phyloP scores from a whole-genome alignment of 1,140 invertebrate species.

The Forficula auricularia region DNA sequence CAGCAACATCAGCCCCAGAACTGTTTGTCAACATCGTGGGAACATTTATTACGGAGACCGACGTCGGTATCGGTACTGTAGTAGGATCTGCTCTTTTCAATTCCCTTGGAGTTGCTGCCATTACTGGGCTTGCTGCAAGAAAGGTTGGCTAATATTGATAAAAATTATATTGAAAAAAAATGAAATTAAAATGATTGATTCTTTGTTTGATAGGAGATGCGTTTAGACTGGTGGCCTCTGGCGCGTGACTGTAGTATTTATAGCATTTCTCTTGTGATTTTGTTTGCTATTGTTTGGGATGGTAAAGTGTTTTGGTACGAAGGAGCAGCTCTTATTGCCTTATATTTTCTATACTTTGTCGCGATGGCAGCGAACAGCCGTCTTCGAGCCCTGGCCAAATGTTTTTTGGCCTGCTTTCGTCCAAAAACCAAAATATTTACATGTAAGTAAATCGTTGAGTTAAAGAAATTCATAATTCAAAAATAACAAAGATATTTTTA shows the following conservation, averaged over 20 bases:
- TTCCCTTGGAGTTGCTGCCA: conserved; percentile 64
- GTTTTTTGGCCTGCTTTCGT: conserved; percentile 7
- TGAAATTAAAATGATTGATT: conserved; percentile 4
- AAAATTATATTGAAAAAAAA: conserved; percentile 2
- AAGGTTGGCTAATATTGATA: conserved; percentile 38
- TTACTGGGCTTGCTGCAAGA: conserved; percentile 58
- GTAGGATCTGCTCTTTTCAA: conserved; percentile 80
- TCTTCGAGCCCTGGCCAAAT: conserved; percentile 18
- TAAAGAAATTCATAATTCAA: too few relatives aligned
- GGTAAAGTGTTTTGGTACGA: conserved; percentile 63
- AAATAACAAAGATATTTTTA: too few relatives aligned
- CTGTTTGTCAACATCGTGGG: conserved; percentile 78
- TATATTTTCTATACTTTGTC: conserved; percentile 34
- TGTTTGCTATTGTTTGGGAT: conserved; percentile 66
- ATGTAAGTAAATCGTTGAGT: too few relatives aligned
- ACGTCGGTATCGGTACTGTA: conserved; percentile 70
- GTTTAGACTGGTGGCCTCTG: conserved; percentile 66
- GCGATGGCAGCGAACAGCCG: conserved; percentile 4
- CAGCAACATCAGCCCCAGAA: conserved; percentile 76
- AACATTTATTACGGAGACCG: conserved; percentile 55
- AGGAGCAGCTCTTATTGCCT: conserved; percentile 42
- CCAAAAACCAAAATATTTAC: too few relatives aligned
- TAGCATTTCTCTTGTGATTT: conserved; percentile 48
- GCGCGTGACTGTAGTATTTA: conserved; percentile 71
- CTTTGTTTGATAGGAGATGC: conserved; percentile 45